Evolutionary conservation across 2,888 invertebrate species (phyloP).

Genomic region (Chelonus formosanus): DNA sequence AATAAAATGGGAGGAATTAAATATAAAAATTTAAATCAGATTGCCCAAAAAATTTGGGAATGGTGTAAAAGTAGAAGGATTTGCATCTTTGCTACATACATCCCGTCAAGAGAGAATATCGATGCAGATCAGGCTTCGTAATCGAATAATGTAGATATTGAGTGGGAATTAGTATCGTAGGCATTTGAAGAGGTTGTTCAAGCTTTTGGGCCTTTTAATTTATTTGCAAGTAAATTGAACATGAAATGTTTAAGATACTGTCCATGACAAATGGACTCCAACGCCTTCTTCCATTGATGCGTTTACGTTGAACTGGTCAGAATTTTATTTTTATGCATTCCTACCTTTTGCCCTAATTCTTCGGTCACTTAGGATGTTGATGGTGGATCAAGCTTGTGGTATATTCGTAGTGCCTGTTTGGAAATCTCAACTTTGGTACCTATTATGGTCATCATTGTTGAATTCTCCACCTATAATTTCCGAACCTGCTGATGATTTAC

Average conservation of each 20-base stretch:
- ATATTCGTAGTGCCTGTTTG: conserved; percentile 30
- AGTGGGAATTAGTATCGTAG: conserved; percentile 9
- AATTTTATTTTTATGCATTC: too few relatives aligned
- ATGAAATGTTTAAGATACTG: not conserved
- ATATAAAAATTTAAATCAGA: not conserved
- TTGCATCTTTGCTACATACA: conserved; percentile 27
- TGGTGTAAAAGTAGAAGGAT: conserved; percentile 27
- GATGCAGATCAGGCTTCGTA: conserved; percentile 27
- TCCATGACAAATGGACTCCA: not conserved
- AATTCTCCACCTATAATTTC: conserved; percentile 21
- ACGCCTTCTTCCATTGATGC: not conserved
- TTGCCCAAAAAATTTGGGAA: conserved; percentile 20
- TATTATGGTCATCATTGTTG: conserved; percentile 25
- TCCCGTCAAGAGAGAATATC: conserved; percentile 23
- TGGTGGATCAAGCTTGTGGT: conserved; percentile 20
- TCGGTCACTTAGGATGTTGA: too few relatives aligned
- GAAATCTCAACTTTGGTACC: conserved; percentile 35
- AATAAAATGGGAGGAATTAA: not conserved
- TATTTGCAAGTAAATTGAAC: not conserved
- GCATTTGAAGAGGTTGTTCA: conserved; percentile 2
- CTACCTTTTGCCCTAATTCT: too few relatives aligned
- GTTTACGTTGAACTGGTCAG: conserved; percentile 2
- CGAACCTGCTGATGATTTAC: conserved; percentile 24
- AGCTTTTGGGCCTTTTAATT: not conserved
- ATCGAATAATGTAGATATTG: conserved; percentile 17